Percentiles rank a stretch among this genome's conserved stretches.
Conservation (phyloP, 1,140 invertebrate species). For the Conopomorpha cramerella region DNA sequence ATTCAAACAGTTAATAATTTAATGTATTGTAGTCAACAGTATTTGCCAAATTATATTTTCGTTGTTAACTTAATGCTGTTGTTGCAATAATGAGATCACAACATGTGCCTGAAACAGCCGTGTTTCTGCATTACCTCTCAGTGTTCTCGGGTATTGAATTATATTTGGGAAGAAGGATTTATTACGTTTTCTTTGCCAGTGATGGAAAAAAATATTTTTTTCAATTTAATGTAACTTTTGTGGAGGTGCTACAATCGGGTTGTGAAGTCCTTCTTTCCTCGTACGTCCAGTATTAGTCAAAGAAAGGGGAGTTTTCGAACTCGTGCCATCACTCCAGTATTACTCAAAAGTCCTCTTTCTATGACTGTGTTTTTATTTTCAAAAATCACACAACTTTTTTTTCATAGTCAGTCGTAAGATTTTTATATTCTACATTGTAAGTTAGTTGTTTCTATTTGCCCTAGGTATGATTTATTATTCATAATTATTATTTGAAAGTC, state of each 20-base stretch:
- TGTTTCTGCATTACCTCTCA: conserved; percentile 28
- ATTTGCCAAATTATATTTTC: conserved; percentile 26
- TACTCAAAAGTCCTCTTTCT: conserved; percentile 46
- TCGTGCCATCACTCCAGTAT: conserved; percentile 58
- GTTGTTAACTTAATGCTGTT: conserved; percentile 20
- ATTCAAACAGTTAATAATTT: conserved; percentile 2
- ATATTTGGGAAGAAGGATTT: conserved; percentile 41
- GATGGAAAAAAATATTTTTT: not conserved
- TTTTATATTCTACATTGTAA: conserved; percentile 48
- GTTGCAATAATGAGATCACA: conserved; percentile 30
- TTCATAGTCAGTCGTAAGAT: conserved; percentile 57
- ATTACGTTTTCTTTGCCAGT: conserved; percentile 3
- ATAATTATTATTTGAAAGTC: conserved; percentile 53
- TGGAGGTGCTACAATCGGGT: conserved; percentile 45
- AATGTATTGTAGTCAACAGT: conserved; percentile 12
- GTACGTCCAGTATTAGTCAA: conserved; percentile 56
- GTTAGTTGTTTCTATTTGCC: conserved; percentile 57
- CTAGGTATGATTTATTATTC: conserved; percentile 48
- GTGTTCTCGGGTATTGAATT: conserved; percentile 7
- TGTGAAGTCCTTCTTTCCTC: conserved; percentile 59
- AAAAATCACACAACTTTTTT: conserved; percentile 56
- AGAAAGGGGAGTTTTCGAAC: conserved; percentile 44
- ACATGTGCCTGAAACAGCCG: conserved; percentile 34
- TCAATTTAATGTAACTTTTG: conserved; percentile 5
- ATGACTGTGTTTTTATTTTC: conserved; percentile 49